Evolutionary conservation across 2,888 invertebrate genomes (phyloP).

Genomic region (Yponomeuta evonymella): DNA sequence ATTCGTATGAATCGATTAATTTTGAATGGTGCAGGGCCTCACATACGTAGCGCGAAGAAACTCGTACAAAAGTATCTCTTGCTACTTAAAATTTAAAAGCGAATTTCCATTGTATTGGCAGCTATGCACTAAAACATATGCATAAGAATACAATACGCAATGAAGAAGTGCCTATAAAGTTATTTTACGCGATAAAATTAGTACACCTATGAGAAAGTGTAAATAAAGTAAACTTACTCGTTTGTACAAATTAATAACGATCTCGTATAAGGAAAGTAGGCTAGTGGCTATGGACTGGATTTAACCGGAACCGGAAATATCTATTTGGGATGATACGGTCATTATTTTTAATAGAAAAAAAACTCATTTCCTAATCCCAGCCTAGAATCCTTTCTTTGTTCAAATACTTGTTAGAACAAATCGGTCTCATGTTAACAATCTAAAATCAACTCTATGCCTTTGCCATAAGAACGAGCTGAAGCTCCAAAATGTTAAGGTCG

Average conservation of each 20-base stretch:
- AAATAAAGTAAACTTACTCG: not conserved
- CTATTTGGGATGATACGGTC: not conserved
- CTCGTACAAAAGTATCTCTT: not conserved
- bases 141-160: not conserved
- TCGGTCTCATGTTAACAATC: too few relatives aligned
- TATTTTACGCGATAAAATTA: not conserved
- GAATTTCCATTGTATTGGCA: not conserved
- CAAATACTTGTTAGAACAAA: too few relatives aligned
- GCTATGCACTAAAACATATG: not conserved
- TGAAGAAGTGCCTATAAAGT: not conserved
- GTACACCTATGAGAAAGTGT: not conserved
- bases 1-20: slow-evolving; percentile 32
- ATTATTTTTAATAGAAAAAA: not conserved
- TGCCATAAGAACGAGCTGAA: too few relatives aligned
- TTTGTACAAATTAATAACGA: not conserved
- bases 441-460: too few relatives aligned
- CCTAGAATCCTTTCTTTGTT: too few relatives aligned
- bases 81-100: not conserved
- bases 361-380: not conserved
- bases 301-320: not conserved
- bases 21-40: slow-evolving; percentile 23
- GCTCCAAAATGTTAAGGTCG: not conserved
- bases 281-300: not conserved
- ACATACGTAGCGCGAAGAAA: not conserved
- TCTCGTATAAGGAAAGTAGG: not conserved